Evolutionary conservation across 2,113 vertebrate species (phyloP).

Genomic region (Tragulus kanchil): DNA sequence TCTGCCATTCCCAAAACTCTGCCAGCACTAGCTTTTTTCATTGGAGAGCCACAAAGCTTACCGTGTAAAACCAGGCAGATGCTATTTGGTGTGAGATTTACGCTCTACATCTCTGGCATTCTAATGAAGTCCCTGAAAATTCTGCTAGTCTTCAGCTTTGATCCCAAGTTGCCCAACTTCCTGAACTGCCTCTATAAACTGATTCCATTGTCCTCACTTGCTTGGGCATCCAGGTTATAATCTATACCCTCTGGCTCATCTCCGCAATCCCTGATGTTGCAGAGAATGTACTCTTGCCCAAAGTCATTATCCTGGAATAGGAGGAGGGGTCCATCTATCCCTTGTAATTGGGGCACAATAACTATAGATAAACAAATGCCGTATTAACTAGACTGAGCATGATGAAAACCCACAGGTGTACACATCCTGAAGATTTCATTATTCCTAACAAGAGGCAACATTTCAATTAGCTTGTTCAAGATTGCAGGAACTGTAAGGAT

Average conservation of each 20-base stretch:
- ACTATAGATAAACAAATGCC: not conserved
- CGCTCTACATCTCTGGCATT: slow-evolving; percentile 93
- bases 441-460: not conserved
- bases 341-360: not conserved
- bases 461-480: not conserved
- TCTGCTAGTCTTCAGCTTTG: slow-evolving; percentile 93
- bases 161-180: slow-evolving; percentile 88
- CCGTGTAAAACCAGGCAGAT: slow-evolving; percentile 92
- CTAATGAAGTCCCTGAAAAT: slow-evolving; percentile 95
- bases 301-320: slow-evolving; percentile 90
- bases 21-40: slow-evolving; percentile 90
- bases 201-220: slow-evolving; percentile 86
- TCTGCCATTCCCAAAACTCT: slow-evolving; percentile 92
- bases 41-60: slow-evolving; percentile 89
- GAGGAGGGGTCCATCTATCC: slow-evolving; percentile 91
- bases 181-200: slow-evolving; percentile 90
- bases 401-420: not conserved
- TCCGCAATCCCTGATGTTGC: slow-evolving; percentile 88
- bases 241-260: slow-evolving; percentile 91
- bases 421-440: not conserved
- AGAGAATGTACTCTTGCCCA: slow-evolving; percentile 79
- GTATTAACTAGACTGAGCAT: not conserved
- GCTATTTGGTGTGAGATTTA: slow-evolving; percentile 93
- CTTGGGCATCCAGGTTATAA: slow-evolving; percentile 88
- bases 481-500: not conserved